phyloP scores from a whole-genome alignment of 2,888 invertebrate genomes.

The Cheiracanthium punctorium region DNA sequence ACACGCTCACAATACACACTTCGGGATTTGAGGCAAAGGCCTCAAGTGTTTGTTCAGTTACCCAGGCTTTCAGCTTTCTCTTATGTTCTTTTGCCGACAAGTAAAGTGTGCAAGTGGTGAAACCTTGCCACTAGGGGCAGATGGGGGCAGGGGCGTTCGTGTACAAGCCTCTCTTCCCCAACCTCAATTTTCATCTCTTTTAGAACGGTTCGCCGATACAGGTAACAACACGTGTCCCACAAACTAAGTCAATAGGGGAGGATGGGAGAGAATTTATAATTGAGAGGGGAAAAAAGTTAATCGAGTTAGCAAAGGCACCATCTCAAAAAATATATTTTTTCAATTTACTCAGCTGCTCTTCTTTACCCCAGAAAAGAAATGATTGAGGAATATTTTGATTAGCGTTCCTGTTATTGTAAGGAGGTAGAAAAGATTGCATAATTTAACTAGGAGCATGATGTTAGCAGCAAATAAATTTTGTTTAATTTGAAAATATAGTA shows the following conservation, averaged over 20 bases:
- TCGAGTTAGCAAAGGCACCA: background rate
- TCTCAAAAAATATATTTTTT: background rate
- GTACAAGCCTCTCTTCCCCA: background rate
- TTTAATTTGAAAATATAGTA: too few species aligned
- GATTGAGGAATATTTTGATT: too few species aligned
- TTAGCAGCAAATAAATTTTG: too few species aligned
- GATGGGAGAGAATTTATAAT: background rate
- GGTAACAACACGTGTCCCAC: constrained; percentile 19
- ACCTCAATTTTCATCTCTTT: background rate
- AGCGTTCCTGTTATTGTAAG: too few species aligned
- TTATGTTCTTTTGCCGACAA: background rate
- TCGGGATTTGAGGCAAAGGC: constrained; percentile 40
- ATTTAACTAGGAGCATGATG: too few species aligned
- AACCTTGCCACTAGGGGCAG: constrained; percentile 1
- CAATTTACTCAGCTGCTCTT: too few species aligned
- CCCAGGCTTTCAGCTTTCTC: constrained; percentile 12
- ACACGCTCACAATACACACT: constrained; percentile 58
- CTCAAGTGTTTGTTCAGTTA: constrained; percentile 47
- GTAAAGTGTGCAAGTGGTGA: background rate
- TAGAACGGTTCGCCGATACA: constrained; percentile 2
- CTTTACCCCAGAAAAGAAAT: too few species aligned
- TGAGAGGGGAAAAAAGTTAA: background rate
- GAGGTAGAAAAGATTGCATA: too few species aligned
- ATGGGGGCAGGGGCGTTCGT: background rate
- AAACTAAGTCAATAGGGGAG: background rate